phyloP scores from a whole-genome alignment of 2,888 invertebrate genomes.

The Patella ulyssiponensis region DNA sequence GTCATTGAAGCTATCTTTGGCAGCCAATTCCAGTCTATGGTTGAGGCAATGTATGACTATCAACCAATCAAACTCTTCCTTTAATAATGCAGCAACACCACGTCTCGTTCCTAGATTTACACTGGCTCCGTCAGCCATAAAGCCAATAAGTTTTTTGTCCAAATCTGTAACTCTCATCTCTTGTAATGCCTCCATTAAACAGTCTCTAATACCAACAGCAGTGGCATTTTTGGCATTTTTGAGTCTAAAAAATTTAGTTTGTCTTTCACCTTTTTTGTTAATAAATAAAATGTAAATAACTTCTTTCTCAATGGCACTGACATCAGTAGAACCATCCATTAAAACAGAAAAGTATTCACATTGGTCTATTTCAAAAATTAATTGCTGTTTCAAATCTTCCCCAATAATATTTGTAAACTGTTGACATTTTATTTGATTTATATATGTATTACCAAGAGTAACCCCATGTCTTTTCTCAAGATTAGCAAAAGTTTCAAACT shows the following conservation, averaged over 20 bases:
- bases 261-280: background rate
- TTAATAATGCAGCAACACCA: slow-evolving; percentile 2
- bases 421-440: background rate
- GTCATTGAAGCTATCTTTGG: slow-evolving; percentile 1
- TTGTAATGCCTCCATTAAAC: background rate
- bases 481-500: background rate
- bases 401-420: slow-evolving; percentile 10
- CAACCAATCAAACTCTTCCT: slow-evolving; percentile 1
- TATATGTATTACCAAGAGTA: slow-evolving; percentile 8
- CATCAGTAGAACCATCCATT: background rate
- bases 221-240: slow-evolving; percentile 12
- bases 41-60: slow-evolving; percentile 13
- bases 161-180: slow-evolving; percentile 11
- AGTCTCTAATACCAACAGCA: background rate
- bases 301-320: slow-evolving; percentile 9
- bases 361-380: background rate
- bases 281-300: slow-evolving; percentile 8
- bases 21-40: slow-evolving; percentile 14
- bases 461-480: slow-evolving; percentile 9
- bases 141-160: background rate
- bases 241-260: slow-evolving; percentile 8
- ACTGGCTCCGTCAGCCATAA: slow-evolving; percentile 15
- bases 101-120: slow-evolving; percentile 1
- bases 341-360: background rate
- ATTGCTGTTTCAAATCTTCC: background rate